These are phyloP conservation scores for Oreortyx pictus DNA, from an alignment of 2,797 vertebrate species.

Conservation along the genomic window DNA sequence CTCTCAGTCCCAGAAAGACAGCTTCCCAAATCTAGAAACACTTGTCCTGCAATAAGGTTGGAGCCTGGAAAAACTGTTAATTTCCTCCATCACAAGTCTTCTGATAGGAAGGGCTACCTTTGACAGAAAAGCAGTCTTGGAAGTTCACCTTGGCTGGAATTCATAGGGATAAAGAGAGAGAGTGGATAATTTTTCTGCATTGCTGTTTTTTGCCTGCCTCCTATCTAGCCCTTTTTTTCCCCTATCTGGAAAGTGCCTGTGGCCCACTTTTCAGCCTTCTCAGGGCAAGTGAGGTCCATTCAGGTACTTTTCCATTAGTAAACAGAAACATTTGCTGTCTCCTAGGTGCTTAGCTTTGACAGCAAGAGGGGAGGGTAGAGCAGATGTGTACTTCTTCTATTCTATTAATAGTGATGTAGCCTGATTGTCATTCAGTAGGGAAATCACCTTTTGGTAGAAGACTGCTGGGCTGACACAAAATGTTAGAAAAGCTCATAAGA, in stretches of 20 bases:
- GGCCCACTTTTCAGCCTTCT: constrained; percentile 34
- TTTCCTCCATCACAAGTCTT: not conserved
- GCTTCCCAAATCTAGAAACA: not conserved
- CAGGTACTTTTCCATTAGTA: constrained; percentile 67
- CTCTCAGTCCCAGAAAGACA: not conserved
- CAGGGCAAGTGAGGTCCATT: constrained; percentile 36
- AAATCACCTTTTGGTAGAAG: constrained; percentile 53
- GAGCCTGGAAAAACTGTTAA: not conserved
- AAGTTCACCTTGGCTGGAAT: not conserved
- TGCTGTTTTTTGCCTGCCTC: not conserved
- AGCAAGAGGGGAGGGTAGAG: constrained; percentile 12
- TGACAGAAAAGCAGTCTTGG: not conserved
- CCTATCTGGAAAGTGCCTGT: not conserved
- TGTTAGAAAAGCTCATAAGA: constrained; percentile 4
- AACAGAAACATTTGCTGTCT: constrained; percentile 67
- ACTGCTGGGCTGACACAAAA: not conserved
- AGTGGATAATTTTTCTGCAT: not conserved
- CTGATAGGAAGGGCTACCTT: not conserved
- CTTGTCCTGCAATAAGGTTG: not conserved
- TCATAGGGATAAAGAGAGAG: not conserved
- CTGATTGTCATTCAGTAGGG: constrained; percentile 59
- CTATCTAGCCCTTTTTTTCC: not conserved
- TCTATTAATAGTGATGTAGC: constrained; percentile 63
- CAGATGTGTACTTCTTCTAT: constrained; percentile 56
- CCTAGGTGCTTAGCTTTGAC: constrained; percentile 57